Evolutionary conservation across 1,140 invertebrate species (phyloP).

Genomic region (Contarinia nasturtii): DNA sequence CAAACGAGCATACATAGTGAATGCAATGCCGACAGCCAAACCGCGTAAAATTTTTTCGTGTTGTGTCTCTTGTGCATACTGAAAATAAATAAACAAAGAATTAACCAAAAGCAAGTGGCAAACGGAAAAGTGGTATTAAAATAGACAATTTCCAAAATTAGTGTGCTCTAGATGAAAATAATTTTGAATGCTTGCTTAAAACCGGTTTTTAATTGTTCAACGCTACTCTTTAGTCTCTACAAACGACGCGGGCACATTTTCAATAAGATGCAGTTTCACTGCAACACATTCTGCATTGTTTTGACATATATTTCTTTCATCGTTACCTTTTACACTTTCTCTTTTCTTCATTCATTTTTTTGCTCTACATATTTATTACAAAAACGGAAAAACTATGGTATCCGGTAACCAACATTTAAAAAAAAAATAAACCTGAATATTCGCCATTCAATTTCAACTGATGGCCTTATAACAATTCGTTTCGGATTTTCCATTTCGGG

Average conservation of each 20-base stretch:
- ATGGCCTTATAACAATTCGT: no score
- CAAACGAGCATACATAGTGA: slow-evolving; percentile 90
- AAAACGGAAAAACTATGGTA: no score
- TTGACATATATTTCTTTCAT: not conserved
- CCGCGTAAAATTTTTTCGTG: slow-evolving; percentile 97
- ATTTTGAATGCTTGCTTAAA: no score
- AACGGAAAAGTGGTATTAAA: not conserved
- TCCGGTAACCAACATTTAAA: no score
- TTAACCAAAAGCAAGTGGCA: not conserved
- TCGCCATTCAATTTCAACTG: no score
- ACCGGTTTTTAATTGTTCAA: no score
- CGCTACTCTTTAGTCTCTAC: no score
- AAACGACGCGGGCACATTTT: not conserved
- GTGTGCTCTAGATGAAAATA: not conserved
- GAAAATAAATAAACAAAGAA: slow-evolving; percentile 7
- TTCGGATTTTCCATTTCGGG: no score
- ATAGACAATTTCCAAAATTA: not conserved
- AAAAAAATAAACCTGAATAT: no score
- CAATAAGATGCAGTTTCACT: not conserved
- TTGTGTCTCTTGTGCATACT: slow-evolving; percentile 38
- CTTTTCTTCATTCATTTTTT: not conserved
- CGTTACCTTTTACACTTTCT: not conserved
- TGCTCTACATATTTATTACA: no score
- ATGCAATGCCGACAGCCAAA: slow-evolving; percentile 83
- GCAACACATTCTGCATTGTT: not conserved